phyloP scores from a whole-genome alignment of 2,797 vertebrate species.

The Hippocampus kuda region DNA sequence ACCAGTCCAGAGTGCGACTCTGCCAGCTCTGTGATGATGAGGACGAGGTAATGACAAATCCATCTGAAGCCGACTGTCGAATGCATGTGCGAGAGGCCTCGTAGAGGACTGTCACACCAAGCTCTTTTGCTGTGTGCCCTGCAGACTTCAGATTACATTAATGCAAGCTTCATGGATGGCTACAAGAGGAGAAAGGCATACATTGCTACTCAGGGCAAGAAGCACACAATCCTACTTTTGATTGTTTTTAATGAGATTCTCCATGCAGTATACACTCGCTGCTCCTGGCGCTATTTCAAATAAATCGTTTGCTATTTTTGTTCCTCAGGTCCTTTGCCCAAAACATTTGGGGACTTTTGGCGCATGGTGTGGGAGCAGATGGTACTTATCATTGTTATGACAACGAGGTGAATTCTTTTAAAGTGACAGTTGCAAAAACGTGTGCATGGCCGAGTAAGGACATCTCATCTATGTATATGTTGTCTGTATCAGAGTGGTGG shows the following conservation, averaged over 20 bases:
- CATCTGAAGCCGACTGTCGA: neutral
- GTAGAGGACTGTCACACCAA: neutral
- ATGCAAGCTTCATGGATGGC: slow-evolving; percentile 81
- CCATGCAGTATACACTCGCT: neutral
- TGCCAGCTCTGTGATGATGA: slow-evolving; percentile 66
- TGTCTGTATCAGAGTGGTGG: slow-evolving; percentile 66
- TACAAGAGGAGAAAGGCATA: slow-evolving; percentile 75
- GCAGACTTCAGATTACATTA: slow-evolving; percentile 78
- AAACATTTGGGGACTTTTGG: slow-evolving; percentile 80
- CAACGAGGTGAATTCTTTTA: slow-evolving; percentile 67
- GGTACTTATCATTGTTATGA: slow-evolving; percentile 81
- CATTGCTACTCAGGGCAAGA: slow-evolving; percentile 80
- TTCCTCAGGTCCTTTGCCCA: slow-evolving; percentile 73
- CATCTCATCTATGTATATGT: neutral
- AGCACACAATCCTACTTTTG: neutral
- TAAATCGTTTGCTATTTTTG: slow-evolving; percentile 18
- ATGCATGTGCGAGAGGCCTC: neutral
- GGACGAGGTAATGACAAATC: slow-evolving; percentile 61
- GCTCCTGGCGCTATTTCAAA: neutral
- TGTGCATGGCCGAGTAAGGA: neutral
- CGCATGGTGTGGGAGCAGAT: slow-evolving; percentile 81
- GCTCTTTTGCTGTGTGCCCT: slow-evolving; percentile 18
- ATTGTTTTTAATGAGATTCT: neutral
- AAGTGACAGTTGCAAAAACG: neutral
- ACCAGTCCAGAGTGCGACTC: slow-evolving; percentile 75